These are phyloP conservation scores for Lateolabrax maculatus DNA, from an alignment of 2,797 vertebrate genomes.

Conservation along the genomic window DNA sequence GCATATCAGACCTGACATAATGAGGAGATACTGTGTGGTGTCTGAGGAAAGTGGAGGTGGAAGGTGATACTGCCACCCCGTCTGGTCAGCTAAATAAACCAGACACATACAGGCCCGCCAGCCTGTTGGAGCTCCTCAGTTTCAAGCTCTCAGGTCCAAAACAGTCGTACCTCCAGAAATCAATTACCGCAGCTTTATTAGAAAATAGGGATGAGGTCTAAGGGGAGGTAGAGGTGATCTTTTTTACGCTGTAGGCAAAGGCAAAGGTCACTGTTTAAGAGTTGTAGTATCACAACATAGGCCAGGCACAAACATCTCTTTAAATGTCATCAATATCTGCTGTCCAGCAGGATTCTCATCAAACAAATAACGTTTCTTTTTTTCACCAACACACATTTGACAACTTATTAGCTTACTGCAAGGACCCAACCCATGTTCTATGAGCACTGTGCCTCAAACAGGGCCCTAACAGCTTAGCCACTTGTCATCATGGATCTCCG, in stretches of 20 bases:
- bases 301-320: neutral
- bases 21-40: slow-evolving; percentile 67
- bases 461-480: neutral
- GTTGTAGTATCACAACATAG: neutral
- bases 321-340: slow-evolving; percentile 3
- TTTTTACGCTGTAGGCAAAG: neutral
- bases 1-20: slow-evolving; percentile 71
- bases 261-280: slow-evolving; percentile 1
- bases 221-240: neutral
- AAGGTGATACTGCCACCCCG: slow-evolving; percentile 63
- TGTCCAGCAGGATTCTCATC: neutral
- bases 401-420: neutral
- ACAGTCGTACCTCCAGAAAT: slow-evolving; percentile 15
- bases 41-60: slow-evolving; percentile 63
- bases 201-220: neutral
- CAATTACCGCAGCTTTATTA: neutral
- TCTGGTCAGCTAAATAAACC: slow-evolving; percentile 54
- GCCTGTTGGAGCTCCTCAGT: slow-evolving; percentile 29
- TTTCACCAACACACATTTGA: neutral
- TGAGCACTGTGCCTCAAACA: neutral
- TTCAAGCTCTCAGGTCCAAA: slow-evolving; percentile 38
- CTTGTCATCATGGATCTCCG: neutral
- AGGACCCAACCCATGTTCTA: neutral
- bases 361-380: neutral
- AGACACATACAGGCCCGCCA: slow-evolving; percentile 38